phyloP scores from a whole-genome alignment of 2,797 vertebrate species.

The Manis pentadactyla region DNA sequence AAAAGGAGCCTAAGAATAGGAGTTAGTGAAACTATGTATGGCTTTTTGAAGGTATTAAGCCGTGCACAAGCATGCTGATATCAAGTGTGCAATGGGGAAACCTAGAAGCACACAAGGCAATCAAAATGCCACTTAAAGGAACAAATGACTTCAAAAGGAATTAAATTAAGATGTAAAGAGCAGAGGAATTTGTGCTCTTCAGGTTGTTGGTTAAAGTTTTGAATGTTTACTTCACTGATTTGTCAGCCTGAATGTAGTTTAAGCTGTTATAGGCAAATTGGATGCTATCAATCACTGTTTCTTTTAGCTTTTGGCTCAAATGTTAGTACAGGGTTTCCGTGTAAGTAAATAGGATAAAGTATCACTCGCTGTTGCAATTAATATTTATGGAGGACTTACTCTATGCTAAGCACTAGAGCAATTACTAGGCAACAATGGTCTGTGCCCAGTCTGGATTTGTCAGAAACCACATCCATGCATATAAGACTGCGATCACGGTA shows the following conservation, averaged over 20 bases:
- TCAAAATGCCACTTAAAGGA: conserved; percentile 28
- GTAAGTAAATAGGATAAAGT: conserved; percentile 12
- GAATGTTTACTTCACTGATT: not conserved
- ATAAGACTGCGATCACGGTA: not conserved
- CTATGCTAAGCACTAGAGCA: not conserved
- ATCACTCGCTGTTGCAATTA: not conserved
- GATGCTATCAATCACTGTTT: not conserved
- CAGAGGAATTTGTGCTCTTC: not conserved
- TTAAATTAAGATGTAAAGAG: conserved; percentile 56
- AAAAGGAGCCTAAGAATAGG: conserved; percentile 54
- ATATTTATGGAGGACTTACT: not conserved
- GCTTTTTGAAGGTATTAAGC: conserved; percentile 42
- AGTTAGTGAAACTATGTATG: not conserved
- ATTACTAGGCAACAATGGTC: not conserved
- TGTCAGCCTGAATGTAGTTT: not conserved
- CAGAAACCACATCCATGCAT: not conserved
- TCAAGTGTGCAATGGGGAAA: not conserved
- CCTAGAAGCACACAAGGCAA: not conserved
- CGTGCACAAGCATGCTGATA: not conserved
- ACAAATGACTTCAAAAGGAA: conserved; percentile 1
- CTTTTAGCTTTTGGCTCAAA: not conserved
- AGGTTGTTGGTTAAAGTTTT: conserved; percentile 25
- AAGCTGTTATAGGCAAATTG: not conserved
- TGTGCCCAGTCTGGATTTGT: not conserved
- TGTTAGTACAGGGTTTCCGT: not conserved